A percentile compares a stretch with the other conserved stretches of the same genome.
Evolutionary conservation across 2,113 vertebrate species (phyloP).

Genomic region (Brachypteracias leptosomus): DNA sequence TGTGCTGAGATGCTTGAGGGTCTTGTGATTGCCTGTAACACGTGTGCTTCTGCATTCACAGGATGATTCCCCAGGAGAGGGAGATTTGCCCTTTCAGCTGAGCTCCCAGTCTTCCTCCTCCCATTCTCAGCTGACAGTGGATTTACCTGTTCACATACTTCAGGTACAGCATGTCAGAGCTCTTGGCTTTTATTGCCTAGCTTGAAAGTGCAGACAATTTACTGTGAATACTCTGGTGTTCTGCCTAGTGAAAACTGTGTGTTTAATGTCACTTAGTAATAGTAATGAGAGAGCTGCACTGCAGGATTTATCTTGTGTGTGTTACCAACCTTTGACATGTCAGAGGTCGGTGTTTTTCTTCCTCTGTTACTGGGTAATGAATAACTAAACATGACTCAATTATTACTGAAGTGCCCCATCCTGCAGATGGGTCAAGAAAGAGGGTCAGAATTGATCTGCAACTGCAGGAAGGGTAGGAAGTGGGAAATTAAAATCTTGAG

Average conservation of each 20-base stretch:
- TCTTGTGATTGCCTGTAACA: not conserved
- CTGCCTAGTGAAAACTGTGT: not conserved
- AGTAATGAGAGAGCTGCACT: not conserved
- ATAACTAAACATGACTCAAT: not conserved
- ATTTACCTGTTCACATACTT: conserved; percentile 90
- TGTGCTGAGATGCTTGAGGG: not conserved
- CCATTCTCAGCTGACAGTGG: conserved; percentile 87
- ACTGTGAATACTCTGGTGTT: not conserved
- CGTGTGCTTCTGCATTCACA: conserved; percentile 48
- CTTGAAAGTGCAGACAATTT: not conserved
- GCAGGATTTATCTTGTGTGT: not conserved
- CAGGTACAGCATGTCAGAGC: conserved; percentile 76
- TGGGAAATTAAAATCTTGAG: not conserved
- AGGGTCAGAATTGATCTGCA: not conserved
- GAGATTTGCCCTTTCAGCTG: conserved; percentile 85
- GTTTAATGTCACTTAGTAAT: not conserved
- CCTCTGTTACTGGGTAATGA: not conserved
- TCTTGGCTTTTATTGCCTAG: not conserved
- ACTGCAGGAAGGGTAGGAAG: not conserved
- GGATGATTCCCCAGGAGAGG: conserved; percentile 87
- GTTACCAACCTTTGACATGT: not conserved
- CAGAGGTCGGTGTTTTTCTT: not conserved
- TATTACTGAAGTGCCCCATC: not conserved
- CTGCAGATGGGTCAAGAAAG: not conserved
- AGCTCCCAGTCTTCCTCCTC: conserved; percentile 86